These are phyloP conservation scores for Drosophila chauvacae DNA, from an alignment of 1,140 invertebrate species.

Conservation along the genomic window DNA sequence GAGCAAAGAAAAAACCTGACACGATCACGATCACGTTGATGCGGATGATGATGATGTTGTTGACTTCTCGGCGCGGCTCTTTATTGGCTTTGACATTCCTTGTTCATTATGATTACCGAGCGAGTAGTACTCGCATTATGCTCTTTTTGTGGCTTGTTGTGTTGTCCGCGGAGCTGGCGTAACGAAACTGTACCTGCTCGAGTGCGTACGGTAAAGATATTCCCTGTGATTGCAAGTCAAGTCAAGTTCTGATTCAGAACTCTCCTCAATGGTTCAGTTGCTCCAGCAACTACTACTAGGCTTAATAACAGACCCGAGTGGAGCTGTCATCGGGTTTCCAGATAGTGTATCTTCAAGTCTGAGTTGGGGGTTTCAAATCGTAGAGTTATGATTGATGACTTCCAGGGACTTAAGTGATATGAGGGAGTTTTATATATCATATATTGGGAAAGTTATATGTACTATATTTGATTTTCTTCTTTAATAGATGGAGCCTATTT, in stretches of 20 bases:
- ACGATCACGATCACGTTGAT: constrained; percentile 51
- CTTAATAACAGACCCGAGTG: constrained; percentile 13
- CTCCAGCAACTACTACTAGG: background rate
- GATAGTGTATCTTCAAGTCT: constrained; percentile 5
- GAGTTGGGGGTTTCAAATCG: background rate
- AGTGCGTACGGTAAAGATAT: constrained; percentile 57
- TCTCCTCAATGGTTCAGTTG: constrained; percentile 39
- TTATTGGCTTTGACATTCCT: constrained; percentile 67
- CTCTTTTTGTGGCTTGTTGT: background rate
- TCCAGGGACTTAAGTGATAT: background rate
- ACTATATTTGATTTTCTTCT: no score
- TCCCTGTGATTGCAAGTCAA: constrained; percentile 10
- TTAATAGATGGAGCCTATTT: no score
- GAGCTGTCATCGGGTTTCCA: constrained; percentile 17
- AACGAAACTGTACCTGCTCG: constrained; percentile 67
- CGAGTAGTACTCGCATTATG: constrained; percentile 3
- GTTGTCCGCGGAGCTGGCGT: constrained; percentile 31
- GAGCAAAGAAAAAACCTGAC: constrained; percentile 36
- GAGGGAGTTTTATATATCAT: background rate
- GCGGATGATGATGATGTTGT: constrained; percentile 68
- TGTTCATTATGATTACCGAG: constrained; percentile 47
- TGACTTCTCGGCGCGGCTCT: constrained; percentile 61
- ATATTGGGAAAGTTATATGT: background rate
- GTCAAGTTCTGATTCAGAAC: constrained; percentile 25
- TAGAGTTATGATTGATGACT: constrained; percentile 6